A percentile compares a stretch with the other conserved stretches of the same genome.
Conservation (phyloP, 2,113 vertebrate genomes). For the Peromyscus californicus region DNA sequence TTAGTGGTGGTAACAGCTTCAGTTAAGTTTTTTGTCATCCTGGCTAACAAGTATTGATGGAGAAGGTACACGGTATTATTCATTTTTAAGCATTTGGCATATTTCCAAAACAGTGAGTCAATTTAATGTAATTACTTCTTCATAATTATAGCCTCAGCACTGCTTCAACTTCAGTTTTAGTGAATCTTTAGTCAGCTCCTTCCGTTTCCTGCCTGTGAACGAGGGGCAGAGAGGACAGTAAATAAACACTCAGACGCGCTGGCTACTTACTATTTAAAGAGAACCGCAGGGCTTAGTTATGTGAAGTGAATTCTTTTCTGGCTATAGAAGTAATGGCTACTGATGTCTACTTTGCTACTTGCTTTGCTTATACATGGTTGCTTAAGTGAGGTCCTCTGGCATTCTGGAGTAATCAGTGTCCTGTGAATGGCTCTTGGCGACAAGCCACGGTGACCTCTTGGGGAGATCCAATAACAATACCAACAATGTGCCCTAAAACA, state of each 20-base stretch:
- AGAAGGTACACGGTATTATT: conserved; percentile 63
- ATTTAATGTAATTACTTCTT: conserved; percentile 80
- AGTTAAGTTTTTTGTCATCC: conserved; percentile 33
- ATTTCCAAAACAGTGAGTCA: conserved; percentile 72
- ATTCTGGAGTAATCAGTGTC: background rate
- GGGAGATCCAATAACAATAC: background rate
- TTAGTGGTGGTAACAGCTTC: background rate
- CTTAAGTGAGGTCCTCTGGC: background rate
- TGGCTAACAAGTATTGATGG: conserved; percentile 49
- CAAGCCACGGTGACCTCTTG: conserved; percentile 28
- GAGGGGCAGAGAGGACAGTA: background rate
- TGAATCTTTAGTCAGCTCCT: conserved; percentile 58
- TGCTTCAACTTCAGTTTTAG: conserved; percentile 66
- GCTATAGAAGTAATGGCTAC: background rate
- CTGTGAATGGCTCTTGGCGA: conserved; percentile 1
- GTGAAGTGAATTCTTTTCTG: conserved; percentile 39
- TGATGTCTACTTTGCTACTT: background rate
- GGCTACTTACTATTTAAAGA: conserved; percentile 44
- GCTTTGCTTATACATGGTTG: background rate
- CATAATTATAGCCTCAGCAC: conserved; percentile 78
- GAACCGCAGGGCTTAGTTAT: conserved; percentile 6
- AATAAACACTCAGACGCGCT: conserved; percentile 38
- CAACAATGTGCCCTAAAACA: background rate
- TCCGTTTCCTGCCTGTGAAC: conserved; percentile 44
- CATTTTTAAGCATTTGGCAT: conserved; percentile 70